Base-by-base conservation (phyloP, 2,888 invertebrate species). In the Papilio elwesi region DNA sequence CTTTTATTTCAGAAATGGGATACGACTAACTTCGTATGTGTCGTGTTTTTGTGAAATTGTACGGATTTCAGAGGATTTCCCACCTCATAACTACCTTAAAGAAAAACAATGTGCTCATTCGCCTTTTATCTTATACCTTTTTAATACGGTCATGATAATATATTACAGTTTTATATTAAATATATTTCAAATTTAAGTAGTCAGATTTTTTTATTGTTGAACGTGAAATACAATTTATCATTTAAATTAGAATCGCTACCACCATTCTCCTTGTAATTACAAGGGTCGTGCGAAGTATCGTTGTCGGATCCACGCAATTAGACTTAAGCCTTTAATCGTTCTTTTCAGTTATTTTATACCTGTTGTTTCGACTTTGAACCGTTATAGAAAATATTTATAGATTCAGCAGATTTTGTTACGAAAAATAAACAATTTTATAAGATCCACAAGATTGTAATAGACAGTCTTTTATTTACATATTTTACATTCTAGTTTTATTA, bases 241-340 rank as follows among this genome's bases (percentile, higher is more conserved):
- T 64, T 49, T 55, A 36, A 70, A 65, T 65, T 57, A 57, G 47
- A 38, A 70, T 55, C 65, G 36, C 65, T 65, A 70, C 15, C 36
- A 47, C n/a, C 13, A 52, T 55, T 70, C n/a, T 38, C 36, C 55
- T 70, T 49, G 36, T 65, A 70, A 70, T 70, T 70, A 70, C 38
- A 65, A 65, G 65, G 65, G 70, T 70, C 70, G 57, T 47, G 16
- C 55, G 38, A 65, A 70, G 65, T 65, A 65, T 70, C 65, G 70
- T 70, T 70, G 65, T 65, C 38, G 38, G 65, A 70, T 70, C 70
- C 48, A 49, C 49, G 57, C 48, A 65, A 70, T 70, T 70, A 65
- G 15, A 65, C 65, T 15, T 55, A 57, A 65, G 48, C 55, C 55
- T 47, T 49, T 70, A 65, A 70, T 65, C 49, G 65, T 70, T 26